Base-by-base conservation (phyloP, 2,888 invertebrate species). In the Agriotes lineatus region DNA sequence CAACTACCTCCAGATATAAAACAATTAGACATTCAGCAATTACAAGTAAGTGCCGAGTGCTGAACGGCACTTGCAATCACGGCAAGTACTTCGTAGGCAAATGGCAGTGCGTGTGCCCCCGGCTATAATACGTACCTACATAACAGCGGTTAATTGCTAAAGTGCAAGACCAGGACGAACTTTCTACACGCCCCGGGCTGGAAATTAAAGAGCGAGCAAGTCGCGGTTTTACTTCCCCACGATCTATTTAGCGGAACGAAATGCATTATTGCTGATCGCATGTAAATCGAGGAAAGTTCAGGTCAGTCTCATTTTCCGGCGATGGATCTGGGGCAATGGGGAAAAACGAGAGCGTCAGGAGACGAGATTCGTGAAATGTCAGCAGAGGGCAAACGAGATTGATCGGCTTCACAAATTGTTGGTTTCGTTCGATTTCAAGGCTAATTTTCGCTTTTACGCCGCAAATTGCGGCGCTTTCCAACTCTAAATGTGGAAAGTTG, bases 141-240 rank as follows among this genome's bases (percentile, higher is more conserved):
- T 42, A 42, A 42, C 16, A 18, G 14, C 16, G 16, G 42, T 42
- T 42, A 42, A 42, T 42, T 42, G 16, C 16, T 42, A 42, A 25
- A 25, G 25, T 22, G 22, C 18, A 45, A 45, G 3, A 48, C 44
- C 48, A 48, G n/a, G 1, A 12, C 12, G 22, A 48, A 48, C 48
- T 48, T 48, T 48, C 48, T 48, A 48, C 12, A 48, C 20, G 22
- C 12, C 48, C 48, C 6, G 48, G 14, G 48, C 4, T 48, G 18
- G 16, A 48, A 39, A 48, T 48, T 22, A 48, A 48, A 48, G 48
- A 48, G 20, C 25, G 20, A n/a, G 48, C 14, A 14, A 39, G 45
- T 45, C 48, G 12, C 25, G 9, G 7, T 7, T n/a, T 48, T 48
- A 20, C 48, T 48, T 48, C 18, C 48, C 12, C 48, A 22, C 48